Percentiles rank a stretch among this genome's conserved stretches.
Conservation (phyloP, 2,113 vertebrate genomes). For the Felis chaus region DNA sequence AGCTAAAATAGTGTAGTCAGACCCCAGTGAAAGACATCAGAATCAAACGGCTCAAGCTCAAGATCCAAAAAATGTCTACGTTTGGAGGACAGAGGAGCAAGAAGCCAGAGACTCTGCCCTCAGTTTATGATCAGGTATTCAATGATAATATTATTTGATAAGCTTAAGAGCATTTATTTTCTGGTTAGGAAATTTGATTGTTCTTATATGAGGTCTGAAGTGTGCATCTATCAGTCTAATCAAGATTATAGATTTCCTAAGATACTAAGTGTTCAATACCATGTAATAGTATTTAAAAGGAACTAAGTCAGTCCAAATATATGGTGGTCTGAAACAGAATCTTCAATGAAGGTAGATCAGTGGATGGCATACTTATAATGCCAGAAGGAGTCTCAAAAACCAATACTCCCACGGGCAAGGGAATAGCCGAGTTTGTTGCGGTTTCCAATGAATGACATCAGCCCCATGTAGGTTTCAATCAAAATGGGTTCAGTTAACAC, state of each 20-base stretch:
- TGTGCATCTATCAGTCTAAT: neutral
- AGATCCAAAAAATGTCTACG: neutral
- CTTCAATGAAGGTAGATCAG: neutral
- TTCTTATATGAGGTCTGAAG: neutral
- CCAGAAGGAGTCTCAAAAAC: slow-evolving; percentile 82
- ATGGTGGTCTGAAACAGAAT: neutral
- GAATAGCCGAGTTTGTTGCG: slow-evolving; percentile 90
- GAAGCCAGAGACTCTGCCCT: neutral
- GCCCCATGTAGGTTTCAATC: slow-evolving; percentile 87
- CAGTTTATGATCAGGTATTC: neutral
- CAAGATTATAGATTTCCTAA: neutral
- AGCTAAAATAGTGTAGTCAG: neutral
- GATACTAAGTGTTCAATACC: slow-evolving; percentile 8
- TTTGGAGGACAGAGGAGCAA: neutral
- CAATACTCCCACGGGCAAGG: slow-evolving; percentile 87
- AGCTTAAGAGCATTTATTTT: neutral
- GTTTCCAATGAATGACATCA: slow-evolving; percentile 89
- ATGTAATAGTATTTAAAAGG: neutral
- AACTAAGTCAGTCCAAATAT: slow-evolving; percentile 13
- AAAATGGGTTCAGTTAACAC: slow-evolving; percentile 85
- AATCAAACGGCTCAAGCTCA: neutral
- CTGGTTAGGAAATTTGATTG: neutral
- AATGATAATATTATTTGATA: neutral
- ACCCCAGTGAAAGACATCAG: neutral
- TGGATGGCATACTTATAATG: neutral